Evolutionary conservation across 2,113 vertebrate species (phyloP), one percentile per base, ranked within the genome.

Genomic region (Microtus oregoni): DNA sequence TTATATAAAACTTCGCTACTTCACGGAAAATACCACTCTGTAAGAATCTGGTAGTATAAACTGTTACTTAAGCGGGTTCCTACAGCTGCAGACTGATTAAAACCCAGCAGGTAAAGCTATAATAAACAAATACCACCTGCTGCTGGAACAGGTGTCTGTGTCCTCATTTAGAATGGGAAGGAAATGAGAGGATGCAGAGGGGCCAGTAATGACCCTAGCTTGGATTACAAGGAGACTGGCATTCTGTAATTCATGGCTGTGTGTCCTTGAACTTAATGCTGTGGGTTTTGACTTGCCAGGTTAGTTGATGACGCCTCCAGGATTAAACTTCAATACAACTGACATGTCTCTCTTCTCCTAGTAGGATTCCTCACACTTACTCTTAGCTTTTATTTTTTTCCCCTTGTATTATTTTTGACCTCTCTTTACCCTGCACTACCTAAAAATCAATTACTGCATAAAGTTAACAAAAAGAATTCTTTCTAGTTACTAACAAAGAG

Each of bases 61-160:
- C 94, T 92, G 91, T 98, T 98, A 96, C 95, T 97, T 98, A 96
- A 97, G 93, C 92, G 75, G 97, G 90, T 81, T 98, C 96, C 97
- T 98, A 93, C 98, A 98, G 98, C 97, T 98, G 97, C 95, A 98
- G 94, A 91, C 98, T 98, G 97, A 99, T 98, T 98, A 98, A 98
- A 98, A 97, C 98, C 91, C 98, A 98, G 98, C 97, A 97, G 97
- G 98, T 98, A 98, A 86, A 98, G 87, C 96, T 96, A 96, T 97
- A 98, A 98, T 98, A 98, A 98, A 99, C 98, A 98, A 98, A 99
- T 97, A 96, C 97, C 98, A 98, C 98, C 98, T 98, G 98, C 98
- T 97, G 98, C 97, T 98, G 96, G 97, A 98, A 98, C 98, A 99
- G 98, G 98, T 98, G 98, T 98, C 97, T 96, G 94, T 97, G 96